Evolutionary conservation across 1,140 invertebrate species (phyloP), one percentile per base, ranked within the genome.

Genomic region (Tetranychus urticae): DNA sequence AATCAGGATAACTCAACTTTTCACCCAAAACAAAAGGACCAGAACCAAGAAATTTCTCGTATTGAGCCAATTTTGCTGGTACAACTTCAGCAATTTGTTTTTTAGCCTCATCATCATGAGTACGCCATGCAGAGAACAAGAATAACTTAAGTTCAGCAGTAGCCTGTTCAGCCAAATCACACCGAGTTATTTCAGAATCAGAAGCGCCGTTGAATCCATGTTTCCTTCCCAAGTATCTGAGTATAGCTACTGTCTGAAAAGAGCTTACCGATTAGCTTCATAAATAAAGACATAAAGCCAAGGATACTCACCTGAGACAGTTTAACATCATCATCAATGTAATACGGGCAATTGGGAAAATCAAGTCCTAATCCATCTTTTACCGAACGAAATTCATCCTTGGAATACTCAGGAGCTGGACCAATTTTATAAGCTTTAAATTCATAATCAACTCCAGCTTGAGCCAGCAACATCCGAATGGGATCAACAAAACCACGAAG

Each of bases 391-490:
- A 69, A 72, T 7, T 59, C 50, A 46, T 58, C 61, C 46, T 48
- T 56, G 37, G 68, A 65, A 46, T 61, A 66, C 58, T 65, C 64
- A 0, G 67, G 65, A 47, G 66, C 60, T 45, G 65, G 64, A 33
- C 68, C 68, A 48, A 54, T 56, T 52, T 63, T 61, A 59, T 72
- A 72, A 2, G 61, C 12, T 23, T 56, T 56, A 36, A 88, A 85
- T 68, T 83, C 80, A 67, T 81, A 88, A 35, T 80, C 76, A n/a
- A 80, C 73, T 55, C 75, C 78, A 8, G 77, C 79, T 70, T 86
- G 84, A 52, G 76, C 77, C 0, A 88, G 70, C 2, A 89, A 67
- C 58, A 82, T 81, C 50, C 85, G 76, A 58, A 84, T 81, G 6
- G 82, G 75, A 68, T 88, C 84, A 2, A 71, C 83, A 10, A 84